These are phyloP conservation scores for Tipula unca DNA, from an alignment of 2,888 invertebrate genomes.

Conservation along the genomic window DNA sequence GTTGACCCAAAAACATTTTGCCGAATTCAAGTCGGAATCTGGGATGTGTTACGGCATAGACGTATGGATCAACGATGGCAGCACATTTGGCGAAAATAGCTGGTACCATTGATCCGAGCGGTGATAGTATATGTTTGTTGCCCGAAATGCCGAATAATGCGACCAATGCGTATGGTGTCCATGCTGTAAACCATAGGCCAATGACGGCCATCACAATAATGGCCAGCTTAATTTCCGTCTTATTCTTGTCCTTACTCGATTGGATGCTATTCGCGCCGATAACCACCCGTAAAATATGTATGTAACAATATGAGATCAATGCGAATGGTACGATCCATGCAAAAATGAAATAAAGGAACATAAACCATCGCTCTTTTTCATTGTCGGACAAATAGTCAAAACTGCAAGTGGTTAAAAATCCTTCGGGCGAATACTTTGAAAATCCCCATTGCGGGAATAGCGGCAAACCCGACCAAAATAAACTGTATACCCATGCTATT, in stretches of 20 bases:
- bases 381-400: constrained; percentile 74
- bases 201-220: constrained; percentile 60
- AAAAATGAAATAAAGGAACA: constrained; percentile 64
- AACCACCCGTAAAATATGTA: constrained; percentile 59
- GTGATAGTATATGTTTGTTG: constrained; percentile 54
- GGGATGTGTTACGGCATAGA: constrained; percentile 73
- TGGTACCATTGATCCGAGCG: constrained; percentile 64
- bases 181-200: constrained; percentile 65
- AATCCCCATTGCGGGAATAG: constrained; percentile 56
- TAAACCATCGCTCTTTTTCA: constrained; percentile 53
- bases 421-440: constrained; percentile 73
- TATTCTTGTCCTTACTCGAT: constrained; percentile 53
- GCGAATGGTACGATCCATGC: constrained; percentile 67
- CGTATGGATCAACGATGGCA: constrained; percentile 71
- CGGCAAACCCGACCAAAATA: constrained; percentile 60
- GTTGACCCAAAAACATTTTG: constrained; percentile 31
- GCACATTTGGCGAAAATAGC: constrained; percentile 74
- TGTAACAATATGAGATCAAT: constrained; percentile 64
- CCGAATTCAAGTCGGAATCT: constrained; percentile 54
- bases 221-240: constrained; percentile 64
- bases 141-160: constrained; percentile 65
- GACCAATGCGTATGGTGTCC: constrained; percentile 75
- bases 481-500: constrained; percentile 65
- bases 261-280: constrained; percentile 46
- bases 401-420: constrained; percentile 74